Percentiles rank a stretch among this genome's conserved stretches.
Evolutionary conservation across 2,113 vertebrate genomes (phyloP).

Genomic region (Neofelis nebulosa): DNA sequence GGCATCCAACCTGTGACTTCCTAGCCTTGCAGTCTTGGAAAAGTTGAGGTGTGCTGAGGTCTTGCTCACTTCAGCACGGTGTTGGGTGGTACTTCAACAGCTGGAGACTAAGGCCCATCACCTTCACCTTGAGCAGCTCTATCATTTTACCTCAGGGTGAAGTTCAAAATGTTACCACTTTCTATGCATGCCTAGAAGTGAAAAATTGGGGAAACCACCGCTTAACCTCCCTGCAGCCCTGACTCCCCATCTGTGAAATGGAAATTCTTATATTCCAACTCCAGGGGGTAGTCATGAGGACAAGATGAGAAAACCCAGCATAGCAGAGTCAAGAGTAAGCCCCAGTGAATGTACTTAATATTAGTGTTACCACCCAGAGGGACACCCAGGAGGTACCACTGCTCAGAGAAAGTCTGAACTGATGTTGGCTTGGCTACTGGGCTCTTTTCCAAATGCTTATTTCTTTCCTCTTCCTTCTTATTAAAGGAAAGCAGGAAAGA

Average conservation of each 20-base stretch:
- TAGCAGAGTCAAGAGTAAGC: background rate
- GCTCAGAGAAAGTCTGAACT: background rate
- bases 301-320: background rate
- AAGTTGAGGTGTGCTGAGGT: background rate
- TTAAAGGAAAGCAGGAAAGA: conserved; percentile 5
- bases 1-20: background rate
- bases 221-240: background rate
- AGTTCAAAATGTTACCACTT: background rate
- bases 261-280: background rate
- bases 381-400: background rate
- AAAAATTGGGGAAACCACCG: background rate
- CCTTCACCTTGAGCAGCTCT: background rate
- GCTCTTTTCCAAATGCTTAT: background rate
- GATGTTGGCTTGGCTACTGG: background rate
- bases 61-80: background rate
- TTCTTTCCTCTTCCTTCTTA: background rate
- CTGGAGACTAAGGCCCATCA: background rate
- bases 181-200: background rate
- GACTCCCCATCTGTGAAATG: background rate
- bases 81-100: background rate
- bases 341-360: background rate
- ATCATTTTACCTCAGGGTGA: background rate
- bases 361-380: background rate
- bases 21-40: background rate
- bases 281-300: background rate